Evolutionary conservation across 2,797 vertebrate genomes (phyloP).

Genomic region (Enteromius radiatus): DNA sequence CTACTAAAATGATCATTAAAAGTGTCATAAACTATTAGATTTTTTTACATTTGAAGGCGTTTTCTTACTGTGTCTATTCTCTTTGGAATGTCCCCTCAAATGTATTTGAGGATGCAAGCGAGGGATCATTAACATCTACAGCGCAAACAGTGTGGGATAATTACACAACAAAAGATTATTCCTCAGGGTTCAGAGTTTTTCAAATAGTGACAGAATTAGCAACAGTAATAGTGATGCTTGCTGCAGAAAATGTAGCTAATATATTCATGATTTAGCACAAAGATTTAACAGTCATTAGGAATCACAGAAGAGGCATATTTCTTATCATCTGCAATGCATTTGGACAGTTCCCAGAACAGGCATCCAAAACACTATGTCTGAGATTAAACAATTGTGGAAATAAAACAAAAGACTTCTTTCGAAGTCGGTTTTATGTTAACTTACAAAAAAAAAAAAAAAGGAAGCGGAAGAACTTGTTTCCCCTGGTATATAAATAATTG

Average conservation of each 20-base stretch:
- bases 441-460: background rate
- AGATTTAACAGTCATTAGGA: background rate
- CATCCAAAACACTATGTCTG: conserved; percentile 10
- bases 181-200: conserved; percentile 6
- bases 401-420: conserved; percentile 23
- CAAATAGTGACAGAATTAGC: background rate
- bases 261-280: background rate
- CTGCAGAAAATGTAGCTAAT: background rate
- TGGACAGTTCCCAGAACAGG: conserved; percentile 32
- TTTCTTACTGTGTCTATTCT: background rate
- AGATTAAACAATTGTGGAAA: conserved; percentile 27
- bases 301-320: conserved; percentile 22
- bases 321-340: conserved; percentile 11
- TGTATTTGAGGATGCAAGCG: background rate
- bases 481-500: conserved; percentile 66
- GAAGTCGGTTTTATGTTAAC: conserved; percentile 12
- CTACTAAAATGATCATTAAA: background rate
- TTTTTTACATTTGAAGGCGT: background rate
- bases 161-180: background rate
- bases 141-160: background rate
- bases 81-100: background rate
- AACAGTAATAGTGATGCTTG: background rate
- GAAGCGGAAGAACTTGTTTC: conserved; percentile 63
- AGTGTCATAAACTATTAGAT: background rate
- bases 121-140: background rate